These are phyloP conservation scores for Chamaea fasciata DNA, from an alignment of 2,113 vertebrate species.

Conservation along the genomic window DNA sequence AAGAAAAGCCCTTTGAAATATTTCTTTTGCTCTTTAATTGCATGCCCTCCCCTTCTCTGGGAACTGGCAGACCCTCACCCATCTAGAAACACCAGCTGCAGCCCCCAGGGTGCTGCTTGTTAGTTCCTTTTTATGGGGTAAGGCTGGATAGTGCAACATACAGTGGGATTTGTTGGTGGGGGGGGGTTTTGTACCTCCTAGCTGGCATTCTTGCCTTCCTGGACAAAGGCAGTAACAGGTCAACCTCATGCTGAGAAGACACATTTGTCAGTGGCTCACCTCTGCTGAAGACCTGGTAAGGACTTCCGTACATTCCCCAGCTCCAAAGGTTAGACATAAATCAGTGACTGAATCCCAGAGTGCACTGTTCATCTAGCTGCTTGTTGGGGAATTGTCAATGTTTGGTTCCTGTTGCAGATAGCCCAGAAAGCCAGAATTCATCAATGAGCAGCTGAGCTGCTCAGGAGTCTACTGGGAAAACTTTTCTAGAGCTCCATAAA, in stretches of 20 bases:
- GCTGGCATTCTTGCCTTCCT: neutral
- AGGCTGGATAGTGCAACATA: neutral
- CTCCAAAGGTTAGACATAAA: constrained; percentile 9
- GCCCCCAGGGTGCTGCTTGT: neutral
- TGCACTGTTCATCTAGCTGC: neutral
- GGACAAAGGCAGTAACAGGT: neutral
- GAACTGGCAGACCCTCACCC: neutral
- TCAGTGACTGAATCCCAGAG: neutral
- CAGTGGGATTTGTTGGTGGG: neutral
- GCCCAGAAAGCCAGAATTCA: neutral
- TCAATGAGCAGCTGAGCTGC: neutral
- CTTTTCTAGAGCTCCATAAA: neutral
- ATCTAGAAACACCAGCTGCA: neutral
- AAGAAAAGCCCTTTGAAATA: neutral
- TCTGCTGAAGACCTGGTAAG: neutral
- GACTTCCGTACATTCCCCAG: neutral
- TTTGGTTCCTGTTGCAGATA: neutral
- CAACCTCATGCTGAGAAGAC: neutral
- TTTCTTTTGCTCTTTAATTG: neutral
- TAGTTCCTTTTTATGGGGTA: neutral
- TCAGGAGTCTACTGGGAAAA: neutral
- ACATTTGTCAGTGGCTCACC: neutral
- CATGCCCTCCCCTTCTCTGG: neutral
- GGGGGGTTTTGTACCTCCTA: neutral
- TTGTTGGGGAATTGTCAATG: neutral